Conservation (phyloP, 2,113 vertebrate species). For the Rostratula benghalensis region DNA sequence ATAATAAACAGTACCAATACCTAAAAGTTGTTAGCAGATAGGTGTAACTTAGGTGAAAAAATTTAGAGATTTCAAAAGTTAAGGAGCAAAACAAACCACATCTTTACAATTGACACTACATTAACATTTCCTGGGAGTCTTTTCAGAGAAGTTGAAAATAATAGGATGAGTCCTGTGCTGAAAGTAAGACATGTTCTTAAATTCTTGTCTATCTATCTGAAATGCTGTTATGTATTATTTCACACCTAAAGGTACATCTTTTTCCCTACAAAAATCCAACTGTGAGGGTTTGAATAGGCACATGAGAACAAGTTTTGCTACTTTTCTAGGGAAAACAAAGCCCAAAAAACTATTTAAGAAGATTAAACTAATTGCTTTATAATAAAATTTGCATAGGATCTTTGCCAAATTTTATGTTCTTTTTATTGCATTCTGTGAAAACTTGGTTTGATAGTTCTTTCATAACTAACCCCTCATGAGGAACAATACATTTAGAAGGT, state of each 20-base stretch:
- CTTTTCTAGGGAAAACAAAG: background rate
- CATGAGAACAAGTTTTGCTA: background rate
- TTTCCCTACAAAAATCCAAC: background rate
- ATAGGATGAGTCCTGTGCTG: background rate
- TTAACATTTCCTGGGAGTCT: background rate
- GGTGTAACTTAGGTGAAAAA: background rate
- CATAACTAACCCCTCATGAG: background rate
- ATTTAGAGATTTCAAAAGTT: background rate
- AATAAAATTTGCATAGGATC: background rate
- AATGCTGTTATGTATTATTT: background rate
- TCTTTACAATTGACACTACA: background rate
- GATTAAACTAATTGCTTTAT: background rate
- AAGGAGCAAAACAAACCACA: background rate
- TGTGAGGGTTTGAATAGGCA: background rate
- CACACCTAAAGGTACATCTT: background rate
- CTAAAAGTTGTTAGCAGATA: background rate
- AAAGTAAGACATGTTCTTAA: background rate
- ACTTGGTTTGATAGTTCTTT: background rate
- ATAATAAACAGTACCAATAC: background rate
- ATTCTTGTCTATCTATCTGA: background rate
- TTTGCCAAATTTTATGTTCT: background rate
- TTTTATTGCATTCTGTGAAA: background rate
- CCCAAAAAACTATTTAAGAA: background rate
- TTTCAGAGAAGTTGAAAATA: background rate
- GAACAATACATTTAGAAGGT: background rate